A percentile compares a stretch with the other conserved stretches of the same genome.
phyloP scores from a whole-genome alignment of 2,113 vertebrate genomes.

The Lucifuga dentata region DNA sequence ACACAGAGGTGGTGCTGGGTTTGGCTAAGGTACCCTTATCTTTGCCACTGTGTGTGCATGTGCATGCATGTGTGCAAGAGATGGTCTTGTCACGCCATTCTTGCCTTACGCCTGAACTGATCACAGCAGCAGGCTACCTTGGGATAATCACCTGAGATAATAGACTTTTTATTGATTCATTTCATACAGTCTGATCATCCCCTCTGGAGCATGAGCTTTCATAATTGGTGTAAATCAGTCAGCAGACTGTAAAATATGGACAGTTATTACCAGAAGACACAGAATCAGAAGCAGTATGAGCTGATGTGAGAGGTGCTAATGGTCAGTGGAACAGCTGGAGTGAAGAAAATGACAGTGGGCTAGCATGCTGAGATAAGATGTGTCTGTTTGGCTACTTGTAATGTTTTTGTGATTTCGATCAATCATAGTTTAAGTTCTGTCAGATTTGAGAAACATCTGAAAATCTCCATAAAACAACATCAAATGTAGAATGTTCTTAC shows the following conservation, averaged over 20 bases:
- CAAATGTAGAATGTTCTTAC: no score
- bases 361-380: background rate
- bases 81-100: constrained; percentile 17
- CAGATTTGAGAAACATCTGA: constrained; percentile 1
- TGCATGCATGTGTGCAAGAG: background rate
- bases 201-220: constrained; percentile 66
- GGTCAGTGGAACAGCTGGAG: constrained; percentile 63
- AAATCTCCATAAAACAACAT: background rate
- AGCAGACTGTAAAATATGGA: constrained; percentile 73
- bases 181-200: constrained; percentile 67
- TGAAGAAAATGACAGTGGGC: constrained; percentile 50
- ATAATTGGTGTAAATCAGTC: constrained; percentile 64
- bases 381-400: constrained; percentile 8
- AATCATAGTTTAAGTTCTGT: constrained; percentile 19
- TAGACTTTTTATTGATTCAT: constrained; percentile 80
- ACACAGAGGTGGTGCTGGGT: constrained; percentile 30
- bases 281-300: constrained; percentile 44
- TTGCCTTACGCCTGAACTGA: constrained; percentile 33
- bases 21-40: constrained; percentile 55
- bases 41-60: constrained; percentile 9
- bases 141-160: constrained; percentile 75
- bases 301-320: constrained; percentile 43
- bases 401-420: constrained; percentile 12
- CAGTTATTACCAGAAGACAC: constrained; percentile 59
- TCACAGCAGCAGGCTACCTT: constrained; percentile 41